A percentile compares a stretch with the other conserved stretches of the same genome.
Evolutionary conservation across 2,797 vertebrate species (phyloP).

Genomic region (Odontamblyopus lacepedii): DNA sequence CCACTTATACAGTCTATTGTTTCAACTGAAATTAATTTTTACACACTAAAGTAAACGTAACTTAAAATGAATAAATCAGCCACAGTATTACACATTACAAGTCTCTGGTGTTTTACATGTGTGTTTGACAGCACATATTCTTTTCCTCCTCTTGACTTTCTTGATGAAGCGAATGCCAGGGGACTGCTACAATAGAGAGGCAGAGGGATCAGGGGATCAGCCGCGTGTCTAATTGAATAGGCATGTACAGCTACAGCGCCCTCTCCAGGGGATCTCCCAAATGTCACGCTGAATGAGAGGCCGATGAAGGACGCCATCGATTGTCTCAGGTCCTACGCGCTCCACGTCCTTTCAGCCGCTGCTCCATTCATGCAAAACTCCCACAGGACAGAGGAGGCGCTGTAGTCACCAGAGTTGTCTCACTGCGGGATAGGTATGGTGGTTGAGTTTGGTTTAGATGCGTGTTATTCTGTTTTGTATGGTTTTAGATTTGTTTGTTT

Average conservation of each 20-base stretch:
- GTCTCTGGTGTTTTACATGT: neutral
- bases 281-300: constrained; percentile 57
- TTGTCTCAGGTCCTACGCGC: constrained; percentile 30
- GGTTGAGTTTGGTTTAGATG: neutral
- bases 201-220: constrained; percentile 22
- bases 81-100: neutral
- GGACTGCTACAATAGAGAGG: constrained; percentile 1
- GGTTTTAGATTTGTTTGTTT: neutral
- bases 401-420: neutral
- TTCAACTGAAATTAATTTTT: too few species aligned
- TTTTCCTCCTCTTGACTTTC: neutral
- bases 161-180: neutral
- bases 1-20: too few species aligned
- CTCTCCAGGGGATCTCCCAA: constrained; percentile 55
- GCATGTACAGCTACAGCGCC: constrained; percentile 41
- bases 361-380: constrained; percentile 14
- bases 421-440: neutral
- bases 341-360: constrained; percentile 15
- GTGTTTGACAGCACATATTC: neutral
- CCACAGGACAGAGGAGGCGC: constrained; percentile 25
- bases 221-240: constrained; percentile 52
- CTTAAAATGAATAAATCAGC: neutral
- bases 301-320: constrained; percentile 50
- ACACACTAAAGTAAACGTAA: too few species aligned
- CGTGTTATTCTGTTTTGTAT: too few species aligned